phyloP scores from a whole-genome alignment of 2,797 vertebrate genomes.

The Sebastes reedi region DNA sequence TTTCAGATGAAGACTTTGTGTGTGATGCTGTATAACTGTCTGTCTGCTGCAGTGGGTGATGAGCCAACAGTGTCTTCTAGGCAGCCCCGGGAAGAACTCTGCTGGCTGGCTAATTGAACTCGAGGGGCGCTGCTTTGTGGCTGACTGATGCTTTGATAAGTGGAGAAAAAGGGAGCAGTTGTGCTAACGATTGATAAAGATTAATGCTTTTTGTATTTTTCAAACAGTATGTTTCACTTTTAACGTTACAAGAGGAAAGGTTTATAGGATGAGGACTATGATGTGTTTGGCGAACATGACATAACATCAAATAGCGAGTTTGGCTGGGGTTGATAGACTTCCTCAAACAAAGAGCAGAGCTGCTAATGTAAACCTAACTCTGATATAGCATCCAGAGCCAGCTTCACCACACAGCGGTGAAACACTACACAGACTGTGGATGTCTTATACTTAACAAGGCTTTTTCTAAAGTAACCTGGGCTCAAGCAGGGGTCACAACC shows the following conservation, averaged over 20 bases:
- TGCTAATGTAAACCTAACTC: not conserved
- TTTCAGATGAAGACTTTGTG: slow-evolving; percentile 49
- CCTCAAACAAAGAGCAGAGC: not conserved
- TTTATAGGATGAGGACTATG: not conserved
- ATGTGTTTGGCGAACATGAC: not conserved
- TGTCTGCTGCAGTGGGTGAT: slow-evolving; percentile 33
- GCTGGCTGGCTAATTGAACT: slow-evolving; percentile 68
- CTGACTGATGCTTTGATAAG: slow-evolving; percentile 63
- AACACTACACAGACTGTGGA: not conserved
- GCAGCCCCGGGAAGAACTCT: slow-evolving; percentile 43
- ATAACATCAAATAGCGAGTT: not conserved
- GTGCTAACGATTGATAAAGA: not conserved
- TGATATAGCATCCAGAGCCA: not conserved
- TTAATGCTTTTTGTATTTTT: not conserved
- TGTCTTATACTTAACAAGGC: not conserved
- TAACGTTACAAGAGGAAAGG: not conserved
- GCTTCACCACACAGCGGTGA: not conserved
- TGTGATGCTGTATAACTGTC: slow-evolving; percentile 34
- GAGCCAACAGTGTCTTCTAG: slow-evolving; percentile 38
- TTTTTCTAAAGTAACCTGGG: not conserved
- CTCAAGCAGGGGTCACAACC: not conserved
- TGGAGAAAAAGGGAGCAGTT: slow-evolving; percentile 44
- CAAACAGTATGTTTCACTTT: not conserved
- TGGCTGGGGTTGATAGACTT: not conserved
- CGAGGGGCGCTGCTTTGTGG: slow-evolving; percentile 57